Percentiles rank a stretch among this genome's conserved stretches.
phyloP scores from a whole-genome alignment of 2,113 vertebrate genomes.

The Anhinga rufa region DNA sequence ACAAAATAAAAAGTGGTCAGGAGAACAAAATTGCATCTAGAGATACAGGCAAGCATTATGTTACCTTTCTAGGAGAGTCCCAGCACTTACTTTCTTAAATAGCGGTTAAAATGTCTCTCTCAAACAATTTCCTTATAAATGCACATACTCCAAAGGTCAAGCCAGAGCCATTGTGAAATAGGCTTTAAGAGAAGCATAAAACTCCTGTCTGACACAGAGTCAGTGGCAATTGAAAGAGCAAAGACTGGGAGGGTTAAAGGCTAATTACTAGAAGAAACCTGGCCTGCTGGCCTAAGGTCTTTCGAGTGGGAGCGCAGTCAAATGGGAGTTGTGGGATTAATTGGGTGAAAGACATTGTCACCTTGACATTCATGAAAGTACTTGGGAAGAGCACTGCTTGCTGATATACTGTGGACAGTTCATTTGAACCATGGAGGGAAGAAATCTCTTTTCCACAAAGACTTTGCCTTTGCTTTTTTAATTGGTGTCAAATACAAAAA shows the following conservation, averaged over 20 bases:
- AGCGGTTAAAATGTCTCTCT: background rate
- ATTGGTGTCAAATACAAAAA: background rate
- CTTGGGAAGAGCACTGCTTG: background rate
- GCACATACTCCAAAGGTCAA: background rate
- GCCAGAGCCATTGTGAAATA: slow-evolving; percentile 10
- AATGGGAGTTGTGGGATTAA: slow-evolving; percentile 50
- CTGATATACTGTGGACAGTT: slow-evolving; percentile 6
- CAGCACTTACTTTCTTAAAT: background rate
- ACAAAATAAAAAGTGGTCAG: background rate
- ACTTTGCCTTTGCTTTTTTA: background rate
- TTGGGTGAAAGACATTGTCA: slow-evolving; percentile 35
- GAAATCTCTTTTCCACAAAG: background rate
- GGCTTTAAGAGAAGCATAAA: slow-evolving; percentile 47
- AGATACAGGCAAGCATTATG: background rate
- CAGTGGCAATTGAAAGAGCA: background rate
- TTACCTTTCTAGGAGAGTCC: background rate
- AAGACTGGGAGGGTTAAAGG: slow-evolving; percentile 45
- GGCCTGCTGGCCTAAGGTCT: slow-evolving; percentile 3
- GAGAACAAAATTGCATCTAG: background rate
- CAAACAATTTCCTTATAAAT: slow-evolving; percentile 39
- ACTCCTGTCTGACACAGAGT: slow-evolving; percentile 6
- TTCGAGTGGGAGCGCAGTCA: slow-evolving; percentile 9
- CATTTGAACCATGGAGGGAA: background rate
- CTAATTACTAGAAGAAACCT: slow-evolving; percentile 39
- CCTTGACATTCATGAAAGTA: slow-evolving; percentile 46